Evolutionary conservation across 2,888 invertebrate species (phyloP).

Genomic region (Odontocolon sp.): DNA sequence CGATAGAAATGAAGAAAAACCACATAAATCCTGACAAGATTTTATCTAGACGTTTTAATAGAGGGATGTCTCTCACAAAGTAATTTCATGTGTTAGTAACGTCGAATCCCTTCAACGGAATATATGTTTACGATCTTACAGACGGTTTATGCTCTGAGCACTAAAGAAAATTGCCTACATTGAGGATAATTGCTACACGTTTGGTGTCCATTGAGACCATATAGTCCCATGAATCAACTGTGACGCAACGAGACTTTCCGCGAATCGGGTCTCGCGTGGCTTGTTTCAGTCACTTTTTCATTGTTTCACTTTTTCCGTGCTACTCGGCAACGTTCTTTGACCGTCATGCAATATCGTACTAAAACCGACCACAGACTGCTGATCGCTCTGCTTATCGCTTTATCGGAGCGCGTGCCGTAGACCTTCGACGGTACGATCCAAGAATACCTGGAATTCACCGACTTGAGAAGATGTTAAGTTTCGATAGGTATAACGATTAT

Average conservation of each 20-base stretch:
- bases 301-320: constrained; percentile 4
- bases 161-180: constrained; percentile 29
- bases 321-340: constrained; percentile 22
- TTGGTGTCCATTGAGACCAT: constrained; percentile 32
- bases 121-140: no score
- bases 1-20: no score
- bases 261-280: constrained; percentile 58
- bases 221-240: constrained; percentile 55
- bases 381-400: constrained; percentile 48
- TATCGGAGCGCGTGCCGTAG: constrained; percentile 51
- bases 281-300: constrained; percentile 50
- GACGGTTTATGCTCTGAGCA: no score
- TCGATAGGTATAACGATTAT: constrained; percentile 20
- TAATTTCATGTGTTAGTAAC: no score
- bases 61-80: no score
- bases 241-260: constrained; percentile 54
- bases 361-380: constrained; percentile 21
- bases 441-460: constrained; percentile 45
- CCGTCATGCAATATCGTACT: constrained; percentile 53
- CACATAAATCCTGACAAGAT: no score
- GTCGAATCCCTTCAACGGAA: no score
- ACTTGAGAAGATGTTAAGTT: constrained; percentile 20
- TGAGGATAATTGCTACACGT: constrained; percentile 32
- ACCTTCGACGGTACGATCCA: constrained; percentile 18
- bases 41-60: no score